These are phyloP conservation scores for Ceriagrion tenellum DNA, from an alignment of 2,888 invertebrate species.

Conservation along the genomic window DNA sequence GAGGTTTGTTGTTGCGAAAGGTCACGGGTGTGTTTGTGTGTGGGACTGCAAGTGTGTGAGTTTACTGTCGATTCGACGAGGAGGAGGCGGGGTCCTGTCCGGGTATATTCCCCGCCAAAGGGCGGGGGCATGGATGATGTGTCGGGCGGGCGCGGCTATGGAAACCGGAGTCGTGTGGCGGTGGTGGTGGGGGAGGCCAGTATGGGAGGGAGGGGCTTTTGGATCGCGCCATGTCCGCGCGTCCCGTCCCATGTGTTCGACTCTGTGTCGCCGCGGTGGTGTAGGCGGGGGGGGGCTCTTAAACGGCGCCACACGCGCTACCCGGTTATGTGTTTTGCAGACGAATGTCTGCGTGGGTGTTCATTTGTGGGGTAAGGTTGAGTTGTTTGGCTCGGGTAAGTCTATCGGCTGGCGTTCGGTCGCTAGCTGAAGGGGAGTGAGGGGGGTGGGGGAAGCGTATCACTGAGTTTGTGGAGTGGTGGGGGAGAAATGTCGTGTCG, in stretches of 20 bases:
- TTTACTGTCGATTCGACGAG: constrained; percentile 17
- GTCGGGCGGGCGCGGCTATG: neutral
- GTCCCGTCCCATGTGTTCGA: neutral
- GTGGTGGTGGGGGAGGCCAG: neutral
- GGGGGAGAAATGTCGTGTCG: neutral
- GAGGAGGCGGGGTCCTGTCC: constrained; percentile 20
- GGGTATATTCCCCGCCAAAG: neutral
- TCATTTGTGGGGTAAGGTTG: neutral
- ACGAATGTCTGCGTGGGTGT: neutral
- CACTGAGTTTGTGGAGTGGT: neutral
- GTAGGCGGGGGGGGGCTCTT: neutral
- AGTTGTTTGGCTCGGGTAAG: constrained; percentile 20
- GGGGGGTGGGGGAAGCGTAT: neutral
- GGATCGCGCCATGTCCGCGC: neutral
- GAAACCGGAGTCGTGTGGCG: neutral
- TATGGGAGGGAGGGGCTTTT: neutral
- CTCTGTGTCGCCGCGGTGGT: neutral
- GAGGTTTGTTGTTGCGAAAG: constrained; percentile 49
- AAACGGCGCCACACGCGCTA: neutral
- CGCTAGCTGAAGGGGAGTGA: neutral
- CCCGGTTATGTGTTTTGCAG: neutral
- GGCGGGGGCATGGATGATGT: constrained; percentile 32
- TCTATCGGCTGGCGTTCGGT: constrained; percentile 21
- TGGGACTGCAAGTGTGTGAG: neutral
- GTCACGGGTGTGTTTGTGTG: constrained; percentile 36